These are phyloP conservation scores for Harpalus rufipes DNA, from an alignment of 2,888 invertebrate genomes.

Conservation along the genomic window DNA sequence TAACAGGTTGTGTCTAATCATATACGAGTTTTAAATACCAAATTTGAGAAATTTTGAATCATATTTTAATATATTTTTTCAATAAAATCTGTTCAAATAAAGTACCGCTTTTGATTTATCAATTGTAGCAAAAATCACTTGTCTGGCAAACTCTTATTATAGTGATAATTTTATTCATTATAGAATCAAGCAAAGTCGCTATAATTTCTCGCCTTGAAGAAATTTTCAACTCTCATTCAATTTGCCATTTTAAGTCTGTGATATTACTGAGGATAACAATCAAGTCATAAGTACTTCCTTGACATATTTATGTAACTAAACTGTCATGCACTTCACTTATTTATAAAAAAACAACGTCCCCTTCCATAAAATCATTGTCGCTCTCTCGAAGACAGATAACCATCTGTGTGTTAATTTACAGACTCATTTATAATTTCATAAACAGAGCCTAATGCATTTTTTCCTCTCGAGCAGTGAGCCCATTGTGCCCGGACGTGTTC, in stretches of 20 bases:
- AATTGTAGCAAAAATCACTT: too few species aligned
- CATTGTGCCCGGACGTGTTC: conserved; percentile 40
- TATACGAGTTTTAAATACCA: too few species aligned
- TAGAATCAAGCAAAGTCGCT: too few species aligned
- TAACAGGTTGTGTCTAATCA: too few species aligned
- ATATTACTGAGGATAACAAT: background rate
- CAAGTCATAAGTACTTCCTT: conserved; percentile 11
- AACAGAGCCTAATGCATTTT: conserved; percentile 55
- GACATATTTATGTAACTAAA: conserved; percentile 39
- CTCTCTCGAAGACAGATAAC: conserved; percentile 57
- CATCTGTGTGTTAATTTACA: conserved; percentile 60
- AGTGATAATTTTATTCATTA: too few species aligned
- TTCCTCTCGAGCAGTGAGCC: conserved; percentile 19
- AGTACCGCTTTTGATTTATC: too few species aligned
- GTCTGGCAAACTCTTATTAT: too few species aligned
- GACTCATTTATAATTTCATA: conserved; percentile 61
- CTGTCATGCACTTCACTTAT: conserved; percentile 47
- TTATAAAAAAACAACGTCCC: conserved; percentile 31
- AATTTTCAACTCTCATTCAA: conserved; percentile 4
- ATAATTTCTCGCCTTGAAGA: too few species aligned
- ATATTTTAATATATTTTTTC: too few species aligned
- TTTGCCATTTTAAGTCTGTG: conserved; percentile 23
- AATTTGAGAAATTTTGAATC: too few species aligned
- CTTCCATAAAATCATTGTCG: conserved; percentile 54
- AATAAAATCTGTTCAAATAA: too few species aligned